Percentiles rank a stretch among this genome's conserved stretches.
Conservation (phyloP, 2,888 invertebrate species). For the Phaonia tiefii region DNA sequence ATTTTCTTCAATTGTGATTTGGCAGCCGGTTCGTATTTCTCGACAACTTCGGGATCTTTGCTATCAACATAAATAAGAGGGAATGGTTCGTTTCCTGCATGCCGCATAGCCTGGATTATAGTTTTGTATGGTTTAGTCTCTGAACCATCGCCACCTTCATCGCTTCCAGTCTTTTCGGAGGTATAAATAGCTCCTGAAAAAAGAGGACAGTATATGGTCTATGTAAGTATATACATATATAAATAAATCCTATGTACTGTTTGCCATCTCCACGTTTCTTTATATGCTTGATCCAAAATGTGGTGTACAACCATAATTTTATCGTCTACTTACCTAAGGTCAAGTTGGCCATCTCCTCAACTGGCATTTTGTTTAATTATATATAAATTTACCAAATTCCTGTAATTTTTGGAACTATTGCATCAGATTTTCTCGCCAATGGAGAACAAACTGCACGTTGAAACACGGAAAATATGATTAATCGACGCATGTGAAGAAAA, state of each 20-base stretch:
- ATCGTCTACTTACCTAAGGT: slow-evolving; percentile 71
- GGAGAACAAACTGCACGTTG: no score
- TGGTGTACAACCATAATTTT: background rate
- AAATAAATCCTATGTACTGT: slow-evolving; percentile 38
- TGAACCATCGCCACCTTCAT: slow-evolving; percentile 93
- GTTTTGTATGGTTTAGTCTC: slow-evolving; percentile 94
- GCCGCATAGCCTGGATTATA: slow-evolving; percentile 92
- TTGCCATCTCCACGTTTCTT: slow-evolving; percentile 58
- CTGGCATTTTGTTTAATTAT: slow-evolving; percentile 70
- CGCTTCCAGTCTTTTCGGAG: slow-evolving; percentile 92
- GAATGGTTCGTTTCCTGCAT: slow-evolving; percentile 92
- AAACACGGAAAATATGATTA: no score
- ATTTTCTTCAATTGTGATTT: slow-evolving; percentile 97
- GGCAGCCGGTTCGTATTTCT: slow-evolving; percentile 89
- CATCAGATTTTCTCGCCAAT: no score
- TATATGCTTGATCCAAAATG: background rate
- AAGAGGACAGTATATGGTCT: background rate
- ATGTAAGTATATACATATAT: slow-evolving; percentile 40
- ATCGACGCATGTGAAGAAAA: no score
- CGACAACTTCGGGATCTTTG: slow-evolving; percentile 84
- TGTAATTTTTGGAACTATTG: no score
- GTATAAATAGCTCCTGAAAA: slow-evolving; percentile 85
- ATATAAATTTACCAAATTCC: slow-evolving; percentile 1
- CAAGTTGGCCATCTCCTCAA: slow-evolving; percentile 72
- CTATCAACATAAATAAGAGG: slow-evolving; percentile 92